phyloP scores from a whole-genome alignment of 2,888 invertebrate genomes.

The Conistra vaccinii region DNA sequence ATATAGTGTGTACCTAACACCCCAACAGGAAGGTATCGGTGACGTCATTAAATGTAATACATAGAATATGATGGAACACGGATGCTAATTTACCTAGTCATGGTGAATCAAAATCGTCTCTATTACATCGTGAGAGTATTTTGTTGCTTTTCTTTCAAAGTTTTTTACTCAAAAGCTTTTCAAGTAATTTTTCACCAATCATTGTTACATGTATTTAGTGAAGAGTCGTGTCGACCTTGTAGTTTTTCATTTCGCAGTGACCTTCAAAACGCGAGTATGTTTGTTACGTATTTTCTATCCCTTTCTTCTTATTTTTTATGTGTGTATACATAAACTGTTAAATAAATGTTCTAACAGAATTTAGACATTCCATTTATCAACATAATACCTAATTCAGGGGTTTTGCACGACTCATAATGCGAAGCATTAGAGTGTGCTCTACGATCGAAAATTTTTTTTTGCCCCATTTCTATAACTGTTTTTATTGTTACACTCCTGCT shows the following conservation, averaged over 20 bases:
- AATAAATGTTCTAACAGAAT: not conserved
- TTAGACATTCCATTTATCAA: not conserved
- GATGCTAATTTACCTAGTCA: constrained; percentile 32
- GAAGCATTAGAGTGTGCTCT: too few species aligned
- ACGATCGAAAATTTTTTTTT: too few species aligned
- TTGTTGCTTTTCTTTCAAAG: not conserved
- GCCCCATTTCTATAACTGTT: too few species aligned
- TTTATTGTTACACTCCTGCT: too few species aligned
- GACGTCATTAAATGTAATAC: constrained; percentile 18
- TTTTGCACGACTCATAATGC: too few species aligned
- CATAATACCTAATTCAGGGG: not conserved
- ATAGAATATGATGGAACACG: constrained; percentile 20
- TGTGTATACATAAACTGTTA: not conserved
- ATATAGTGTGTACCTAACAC: not conserved
- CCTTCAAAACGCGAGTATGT: not conserved
- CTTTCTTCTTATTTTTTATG: not conserved
- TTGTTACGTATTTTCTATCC: not conserved
- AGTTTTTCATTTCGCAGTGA: not conserved
- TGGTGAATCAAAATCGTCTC: constrained; percentile 20
- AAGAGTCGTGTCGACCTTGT: not conserved
- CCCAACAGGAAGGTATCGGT: not conserved
- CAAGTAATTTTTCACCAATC: constrained; percentile 15
- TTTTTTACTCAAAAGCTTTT: constrained; percentile 21
- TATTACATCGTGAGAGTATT: not conserved
- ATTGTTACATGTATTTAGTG: constrained; percentile 2